These are phyloP conservation scores for Anhinga rufa DNA, from an alignment of 2,113 vertebrate species.

Conservation along the genomic window DNA sequence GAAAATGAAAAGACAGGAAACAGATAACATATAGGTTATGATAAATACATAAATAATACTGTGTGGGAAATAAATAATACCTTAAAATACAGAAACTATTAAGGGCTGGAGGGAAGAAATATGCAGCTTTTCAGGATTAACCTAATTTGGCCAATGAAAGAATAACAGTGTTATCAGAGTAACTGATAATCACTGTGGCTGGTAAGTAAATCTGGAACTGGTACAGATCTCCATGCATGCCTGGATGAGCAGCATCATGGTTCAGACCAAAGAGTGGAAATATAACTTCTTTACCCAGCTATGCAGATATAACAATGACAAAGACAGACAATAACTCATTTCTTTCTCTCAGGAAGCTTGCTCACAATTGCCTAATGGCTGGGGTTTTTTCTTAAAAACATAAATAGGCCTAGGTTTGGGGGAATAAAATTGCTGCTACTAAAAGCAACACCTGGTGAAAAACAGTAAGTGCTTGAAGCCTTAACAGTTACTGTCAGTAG, in stretches of 20 bases:
- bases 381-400: not conserved
- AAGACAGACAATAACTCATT: not conserved
- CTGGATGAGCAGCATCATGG: fast-evolving
- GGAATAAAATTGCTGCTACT: not conserved
- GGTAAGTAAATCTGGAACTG: not conserved
- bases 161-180: not conserved
- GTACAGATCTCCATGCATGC: not conserved
- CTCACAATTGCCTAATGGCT: not conserved
- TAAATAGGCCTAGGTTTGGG: not conserved
- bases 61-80: not conserved
- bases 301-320: not conserved
- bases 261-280: not conserved
- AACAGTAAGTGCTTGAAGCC: not conserved
- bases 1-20: not conserved
- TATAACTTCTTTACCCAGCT: not conserved
- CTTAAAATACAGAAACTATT: not conserved
- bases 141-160: not conserved
- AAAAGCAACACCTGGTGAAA: conserved; percentile 31
- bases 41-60: not conserved
- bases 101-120: fast-evolving
- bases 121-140: not conserved
- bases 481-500: not conserved
- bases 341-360: not conserved
- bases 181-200: fast-evolving
- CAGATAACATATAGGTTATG: fast-evolving